Evolutionary conservation across 2,888 invertebrate genomes (phyloP).

Genomic region (Apodemia hepburni): DNA sequence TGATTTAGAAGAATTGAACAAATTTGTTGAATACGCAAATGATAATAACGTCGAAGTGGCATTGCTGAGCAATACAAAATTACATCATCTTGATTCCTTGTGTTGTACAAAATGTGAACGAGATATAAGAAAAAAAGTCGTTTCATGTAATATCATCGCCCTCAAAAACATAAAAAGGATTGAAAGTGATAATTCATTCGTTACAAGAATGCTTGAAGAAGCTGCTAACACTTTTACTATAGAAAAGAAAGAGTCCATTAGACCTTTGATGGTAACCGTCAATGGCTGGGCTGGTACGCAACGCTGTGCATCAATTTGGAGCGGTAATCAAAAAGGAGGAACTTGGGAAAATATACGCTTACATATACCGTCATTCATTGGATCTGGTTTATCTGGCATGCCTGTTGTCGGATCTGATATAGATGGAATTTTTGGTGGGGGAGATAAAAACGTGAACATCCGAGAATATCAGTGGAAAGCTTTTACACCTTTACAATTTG

Average conservation of each 20-base stretch:
- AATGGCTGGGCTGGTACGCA: constrained; percentile 74
- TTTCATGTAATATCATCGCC: constrained; percentile 56
- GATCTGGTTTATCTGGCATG: constrained; percentile 61
- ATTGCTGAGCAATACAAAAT: constrained; percentile 67
- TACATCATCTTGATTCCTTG: constrained; percentile 55
- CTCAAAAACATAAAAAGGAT: constrained; percentile 73
- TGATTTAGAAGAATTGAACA: constrained; percentile 59
- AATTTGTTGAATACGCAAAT: constrained; percentile 56
- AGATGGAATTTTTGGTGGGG: constrained; percentile 68
- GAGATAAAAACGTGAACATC: constrained; percentile 51
- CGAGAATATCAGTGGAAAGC: constrained; percentile 72
- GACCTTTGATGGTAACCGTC: constrained; percentile 65
- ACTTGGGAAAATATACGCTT: constrained; percentile 72
- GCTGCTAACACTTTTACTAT: constrained; percentile 52
- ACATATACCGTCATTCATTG: constrained; percentile 69
- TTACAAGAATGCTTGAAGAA: constrained; percentile 56
- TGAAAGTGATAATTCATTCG: constrained; percentile 65
- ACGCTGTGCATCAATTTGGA: constrained; percentile 65
- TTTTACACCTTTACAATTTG: constrained; percentile 67
- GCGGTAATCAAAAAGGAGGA: constrained; percentile 69
- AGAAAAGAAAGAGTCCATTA: constrained; percentile 39
- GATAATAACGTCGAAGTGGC: constrained; percentile 59
- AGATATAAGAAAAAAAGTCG: constrained; percentile 59
- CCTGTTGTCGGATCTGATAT: constrained; percentile 67
- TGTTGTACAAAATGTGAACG: constrained; percentile 67